A percentile compares a stretch with the other conserved stretches of the same genome.
Conservation (phyloP, 2,797 vertebrate genomes). For the Pelochelys cantorii region DNA sequence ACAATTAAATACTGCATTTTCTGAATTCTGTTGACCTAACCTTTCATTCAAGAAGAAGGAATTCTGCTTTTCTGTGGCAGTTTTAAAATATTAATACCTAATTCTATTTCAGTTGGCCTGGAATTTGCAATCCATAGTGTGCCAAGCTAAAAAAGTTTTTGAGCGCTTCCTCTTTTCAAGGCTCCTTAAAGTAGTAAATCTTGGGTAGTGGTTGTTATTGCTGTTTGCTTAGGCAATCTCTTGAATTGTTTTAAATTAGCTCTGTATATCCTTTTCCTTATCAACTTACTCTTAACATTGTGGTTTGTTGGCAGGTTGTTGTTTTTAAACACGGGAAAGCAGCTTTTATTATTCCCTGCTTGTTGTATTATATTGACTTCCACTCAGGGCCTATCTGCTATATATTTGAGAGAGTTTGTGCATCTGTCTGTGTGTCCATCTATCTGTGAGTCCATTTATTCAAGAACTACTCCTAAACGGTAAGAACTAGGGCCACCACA, state of each 20-base stretch:
- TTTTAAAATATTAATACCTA: background rate
- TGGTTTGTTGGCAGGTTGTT: background rate
- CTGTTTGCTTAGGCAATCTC: conserved; percentile 16
- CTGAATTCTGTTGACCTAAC: background rate
- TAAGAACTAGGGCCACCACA: too few species aligned
- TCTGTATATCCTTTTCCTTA: background rate
- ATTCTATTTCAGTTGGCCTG: background rate
- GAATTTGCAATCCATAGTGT: background rate
- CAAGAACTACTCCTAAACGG: too few species aligned
- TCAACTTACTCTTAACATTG: background rate
- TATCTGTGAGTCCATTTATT: too few species aligned
- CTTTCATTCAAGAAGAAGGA: background rate
- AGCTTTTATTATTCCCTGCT: conserved; percentile 13
- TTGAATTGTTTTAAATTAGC: background rate
- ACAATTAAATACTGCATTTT: background rate
- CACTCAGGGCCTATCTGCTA: background rate
- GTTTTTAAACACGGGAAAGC: background rate
- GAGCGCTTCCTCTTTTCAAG: background rate
- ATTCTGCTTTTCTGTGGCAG: background rate
- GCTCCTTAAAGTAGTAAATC: background rate
- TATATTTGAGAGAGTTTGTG: too few species aligned
- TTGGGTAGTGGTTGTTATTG: background rate
- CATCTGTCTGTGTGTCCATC: too few species aligned
- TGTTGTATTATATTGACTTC: conserved; percentile 48
- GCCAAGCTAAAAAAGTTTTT: background rate